Evolutionary conservation across 2,888 invertebrate genomes (phyloP), one percentile per base, ranked within the genome.

Genomic region (Ypsolopha sequella): DNA sequence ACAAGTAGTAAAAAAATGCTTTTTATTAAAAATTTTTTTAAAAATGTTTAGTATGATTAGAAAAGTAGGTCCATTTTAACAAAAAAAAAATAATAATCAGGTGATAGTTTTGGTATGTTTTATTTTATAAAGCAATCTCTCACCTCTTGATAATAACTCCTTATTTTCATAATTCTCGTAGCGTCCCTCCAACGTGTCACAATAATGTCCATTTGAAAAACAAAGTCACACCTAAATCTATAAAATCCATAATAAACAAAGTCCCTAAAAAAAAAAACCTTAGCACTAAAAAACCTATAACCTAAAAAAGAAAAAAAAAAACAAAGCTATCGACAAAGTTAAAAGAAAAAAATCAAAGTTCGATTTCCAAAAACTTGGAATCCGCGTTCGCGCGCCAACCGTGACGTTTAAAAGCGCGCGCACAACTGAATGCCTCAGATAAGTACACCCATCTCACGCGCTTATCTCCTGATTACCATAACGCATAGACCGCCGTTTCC

Each of bases 401-500:
- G 64, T 76, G 73, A 76, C 74, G 75, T 75, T 74, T 73, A 70
- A 66, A 72, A 70, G 82, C 82, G 80, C 82, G 82, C 80, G 76
- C 70, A 70, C 78, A 71, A 86, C 85, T 85, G 80, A 73, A 72
- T 64, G 64, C 60, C 63, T 61, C 66, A 77, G 77, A 79, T 80
- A 81, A 80, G 69, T 73, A 66, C 65, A 53, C 58, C 63, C 66
- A 70, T 63, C 60, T 63, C 68, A 51, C 44, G 56, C 54, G 68
- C 72, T 81, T 84, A 84, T 85, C 84, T 77, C 60, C 63, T 68
- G 70, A 85, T 85, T 84, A 77, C 64, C 82, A 84, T 84, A 80
- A 69, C 50, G 56, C 56, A 63, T 66, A 51, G 41, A 68, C 67
- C 66, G 68, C 70, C 44, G 53, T 53, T 79, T 82, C 80, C 80